These are phyloP conservation scores for Plectus sambesii DNA, from an alignment of 1,140 invertebrate genomes.

Conservation along the genomic window DNA sequence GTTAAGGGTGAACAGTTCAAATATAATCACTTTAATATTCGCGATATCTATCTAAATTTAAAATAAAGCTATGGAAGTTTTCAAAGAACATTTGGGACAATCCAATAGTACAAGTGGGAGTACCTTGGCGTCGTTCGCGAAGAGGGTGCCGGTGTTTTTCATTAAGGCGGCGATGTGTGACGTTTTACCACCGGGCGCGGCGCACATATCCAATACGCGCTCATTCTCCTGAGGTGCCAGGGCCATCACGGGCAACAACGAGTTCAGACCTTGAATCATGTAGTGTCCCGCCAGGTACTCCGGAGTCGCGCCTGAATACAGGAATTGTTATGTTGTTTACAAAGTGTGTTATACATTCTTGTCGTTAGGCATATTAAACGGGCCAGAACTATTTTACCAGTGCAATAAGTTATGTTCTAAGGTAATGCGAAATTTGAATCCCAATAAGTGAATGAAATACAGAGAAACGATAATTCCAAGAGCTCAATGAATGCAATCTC, in stretches of 20 bases:
- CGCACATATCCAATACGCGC: constrained; percentile 78
- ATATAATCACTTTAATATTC: too few species aligned
- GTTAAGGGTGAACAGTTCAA: too few species aligned
- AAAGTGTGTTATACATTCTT: neutral
- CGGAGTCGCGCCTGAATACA: constrained; percentile 72
- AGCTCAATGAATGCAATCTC: too few species aligned
- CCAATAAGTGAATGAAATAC: too few species aligned
- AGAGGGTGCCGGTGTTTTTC: constrained; percentile 95
- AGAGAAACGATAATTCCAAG: too few species aligned
- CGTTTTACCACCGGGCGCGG: constrained; percentile 94
- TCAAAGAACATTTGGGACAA: too few species aligned
- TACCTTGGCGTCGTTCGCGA: constrained; percentile 85
- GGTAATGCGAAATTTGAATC: neutral
- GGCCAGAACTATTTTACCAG: too few species aligned
- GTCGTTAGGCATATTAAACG: constrained; percentile 1
- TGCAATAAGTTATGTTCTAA: constrained; percentile 2
- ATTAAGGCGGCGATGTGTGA: constrained; percentile 84
- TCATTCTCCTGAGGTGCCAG: constrained; percentile 91
- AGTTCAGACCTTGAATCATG: constrained; percentile 91
- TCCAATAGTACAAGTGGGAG: neutral
- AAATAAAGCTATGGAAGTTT: neutral
- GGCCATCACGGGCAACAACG: constrained; percentile 88
- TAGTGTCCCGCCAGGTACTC: constrained; percentile 99
- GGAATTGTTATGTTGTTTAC: neutral
- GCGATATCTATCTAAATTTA: neutral